Evolutionary conservation across 2,113 vertebrate species (phyloP), one percentile per base, ranked within the genome.

Genomic region (Myodes glareolus): DNA sequence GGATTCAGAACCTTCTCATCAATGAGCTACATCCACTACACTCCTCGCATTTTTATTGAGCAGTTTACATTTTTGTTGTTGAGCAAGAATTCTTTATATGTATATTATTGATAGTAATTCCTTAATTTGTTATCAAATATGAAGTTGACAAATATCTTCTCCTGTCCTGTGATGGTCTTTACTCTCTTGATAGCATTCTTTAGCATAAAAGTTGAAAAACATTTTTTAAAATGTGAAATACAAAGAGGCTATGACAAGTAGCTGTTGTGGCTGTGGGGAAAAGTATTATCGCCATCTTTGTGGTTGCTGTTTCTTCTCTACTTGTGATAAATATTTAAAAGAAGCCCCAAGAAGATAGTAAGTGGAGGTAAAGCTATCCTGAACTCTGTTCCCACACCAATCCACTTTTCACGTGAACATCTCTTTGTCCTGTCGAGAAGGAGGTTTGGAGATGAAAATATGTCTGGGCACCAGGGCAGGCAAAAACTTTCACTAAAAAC

Each of bases 101-200:
- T 88, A 45, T 88, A n/a, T n/a, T 91, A 9, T 91, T 88, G 23
- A 52, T 88, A 77, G 25, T 88, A 68, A 93, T 72, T 77, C 76
- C 10, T 93, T 92, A 73, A 12, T 27, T 80, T 55, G 50, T 55
- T 52, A 36, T 63, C 31, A 81, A 17, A 55, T 88, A 58, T 55
- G 55, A 88, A 27, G 42, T 73, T 88, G 80, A 27, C 39, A 93
- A 94, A 52, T 50, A 78, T 85, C 84, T 84, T 33, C 14, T 78
- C 52, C 61, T 72, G 55, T 77, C 70, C 47, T 84, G 12, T 84
- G 70, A 4, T 72, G 77, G 16, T 84, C 31, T 82, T 88, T n/a
- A 88, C 33, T 58, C 55, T 58, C 55, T 58, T 85, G 12, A 47
- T 85, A 36, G 87, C 77, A 29, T 91, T 29, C 50, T 96, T 88